Percentiles rank a stretch among this genome's conserved stretches.
phyloP scores from a whole-genome alignment of 2,113 vertebrate genomes.

The Perca schrenkii region DNA sequence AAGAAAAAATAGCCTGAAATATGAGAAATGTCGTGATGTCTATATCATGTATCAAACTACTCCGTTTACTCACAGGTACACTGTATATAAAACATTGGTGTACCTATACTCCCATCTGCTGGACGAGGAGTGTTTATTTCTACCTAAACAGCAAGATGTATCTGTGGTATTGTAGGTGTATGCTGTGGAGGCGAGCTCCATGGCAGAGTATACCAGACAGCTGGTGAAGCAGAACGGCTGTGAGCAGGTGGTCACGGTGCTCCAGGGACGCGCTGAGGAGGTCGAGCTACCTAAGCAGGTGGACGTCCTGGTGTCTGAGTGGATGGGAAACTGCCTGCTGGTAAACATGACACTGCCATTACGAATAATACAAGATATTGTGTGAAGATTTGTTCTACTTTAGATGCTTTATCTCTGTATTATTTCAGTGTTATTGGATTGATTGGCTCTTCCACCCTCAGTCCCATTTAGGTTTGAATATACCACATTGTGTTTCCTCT shows the following conservation, averaged over 20 bases:
- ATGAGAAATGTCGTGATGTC: background rate
- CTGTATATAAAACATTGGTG: background rate
- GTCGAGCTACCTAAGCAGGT: constrained; percentile 85
- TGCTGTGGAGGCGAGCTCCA: constrained; percentile 88
- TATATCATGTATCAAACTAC: background rate
- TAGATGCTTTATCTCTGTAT: background rate
- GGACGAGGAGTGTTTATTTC: constrained; percentile 21
- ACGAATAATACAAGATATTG: background rate
- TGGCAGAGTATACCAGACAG: constrained; percentile 84
- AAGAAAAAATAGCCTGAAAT: background rate
- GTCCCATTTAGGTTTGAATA: background rate
- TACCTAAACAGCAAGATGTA: background rate
- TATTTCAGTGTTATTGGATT: background rate
- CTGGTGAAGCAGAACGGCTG: constrained; percentile 85
- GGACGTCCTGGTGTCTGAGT: constrained; percentile 88
- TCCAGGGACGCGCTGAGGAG: constrained; percentile 86
- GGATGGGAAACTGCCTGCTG: constrained; percentile 91
- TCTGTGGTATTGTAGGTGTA: constrained; percentile 81
- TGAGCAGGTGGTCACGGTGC: constrained; percentile 81
- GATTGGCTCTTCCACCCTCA: background rate
- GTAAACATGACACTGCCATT: constrained; percentile 69
- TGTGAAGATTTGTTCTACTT: background rate
- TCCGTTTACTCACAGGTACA: background rate
- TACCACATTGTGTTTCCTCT: background rate
- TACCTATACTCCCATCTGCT: constrained; percentile 40